Conservation (phyloP, 2,113 vertebrate genomes). For the Meles meles region DNA sequence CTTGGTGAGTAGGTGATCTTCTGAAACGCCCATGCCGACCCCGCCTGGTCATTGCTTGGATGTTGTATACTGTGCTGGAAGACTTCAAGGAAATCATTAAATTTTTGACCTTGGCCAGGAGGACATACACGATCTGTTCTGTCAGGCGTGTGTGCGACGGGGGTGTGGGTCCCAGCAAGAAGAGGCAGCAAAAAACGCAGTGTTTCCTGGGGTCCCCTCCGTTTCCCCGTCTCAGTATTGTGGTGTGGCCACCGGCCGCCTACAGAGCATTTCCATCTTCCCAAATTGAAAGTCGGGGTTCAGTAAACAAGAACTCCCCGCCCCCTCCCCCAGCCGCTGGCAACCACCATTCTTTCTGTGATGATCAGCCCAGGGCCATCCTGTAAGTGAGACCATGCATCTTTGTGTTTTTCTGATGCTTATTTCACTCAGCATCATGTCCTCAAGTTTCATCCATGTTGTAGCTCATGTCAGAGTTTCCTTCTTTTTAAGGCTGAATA, state of each 20-base stretch:
- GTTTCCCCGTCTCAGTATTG: not conserved
- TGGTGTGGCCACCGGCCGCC: not conserved
- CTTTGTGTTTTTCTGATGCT: not conserved
- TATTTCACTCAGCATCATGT: not conserved
- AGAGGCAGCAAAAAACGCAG: not conserved
- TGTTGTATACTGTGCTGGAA: not conserved
- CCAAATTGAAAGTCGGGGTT: not conserved
- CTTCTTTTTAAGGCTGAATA: not conserved
- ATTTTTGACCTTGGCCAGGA: not conserved
- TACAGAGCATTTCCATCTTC: not conserved
- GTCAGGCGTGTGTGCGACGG: not conserved
- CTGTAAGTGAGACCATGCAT: fast-evolving
- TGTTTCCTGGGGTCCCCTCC: not conserved
- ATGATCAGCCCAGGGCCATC: not conserved
- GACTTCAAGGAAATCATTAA: not conserved
- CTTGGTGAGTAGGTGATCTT: not conserved
- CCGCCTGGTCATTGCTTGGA: not conserved
- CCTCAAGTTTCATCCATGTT: not conserved
- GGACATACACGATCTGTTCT: not conserved
- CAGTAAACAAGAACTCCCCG: not conserved
- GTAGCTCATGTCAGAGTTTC: not conserved
- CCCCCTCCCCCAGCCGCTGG: fast-evolving
- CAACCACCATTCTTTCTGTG: fast-evolving
- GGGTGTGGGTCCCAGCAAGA: not conserved
- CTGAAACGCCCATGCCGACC: not conserved